phyloP scores from a whole-genome alignment of 2,797 vertebrate genomes.

The Phataginus tetradactyla region DNA sequence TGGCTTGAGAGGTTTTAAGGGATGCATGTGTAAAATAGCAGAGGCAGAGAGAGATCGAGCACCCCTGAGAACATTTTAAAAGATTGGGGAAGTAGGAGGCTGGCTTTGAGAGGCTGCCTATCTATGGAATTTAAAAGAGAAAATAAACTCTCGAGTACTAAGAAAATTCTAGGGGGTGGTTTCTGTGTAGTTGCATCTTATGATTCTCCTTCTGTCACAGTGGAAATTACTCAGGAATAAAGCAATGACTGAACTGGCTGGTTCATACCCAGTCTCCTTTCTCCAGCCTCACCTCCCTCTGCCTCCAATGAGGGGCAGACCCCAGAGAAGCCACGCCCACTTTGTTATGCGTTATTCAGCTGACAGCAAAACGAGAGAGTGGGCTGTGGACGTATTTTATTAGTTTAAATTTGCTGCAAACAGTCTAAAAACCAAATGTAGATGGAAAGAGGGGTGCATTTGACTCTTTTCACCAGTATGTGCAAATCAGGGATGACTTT shows the following conservation, averaged over 20 bases:
- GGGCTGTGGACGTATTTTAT: background rate
- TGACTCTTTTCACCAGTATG: background rate
- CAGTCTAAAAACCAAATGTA: background rate
- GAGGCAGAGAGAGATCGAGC: background rate
- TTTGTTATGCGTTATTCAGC: background rate
- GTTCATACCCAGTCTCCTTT: background rate
- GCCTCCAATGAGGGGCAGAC: background rate
- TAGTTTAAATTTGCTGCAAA: background rate
- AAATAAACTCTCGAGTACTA: background rate
- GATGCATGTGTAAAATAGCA: background rate
- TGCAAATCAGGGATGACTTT: background rate
- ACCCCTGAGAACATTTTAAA: background rate
- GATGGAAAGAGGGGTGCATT: background rate
- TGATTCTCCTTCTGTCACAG: background rate
- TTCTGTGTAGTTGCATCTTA: background rate
- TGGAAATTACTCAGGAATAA: background rate
- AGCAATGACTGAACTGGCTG: background rate
- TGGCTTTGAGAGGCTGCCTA: background rate
- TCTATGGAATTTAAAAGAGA: background rate
- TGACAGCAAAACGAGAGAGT: background rate
- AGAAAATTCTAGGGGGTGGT: background rate
- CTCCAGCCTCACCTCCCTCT: rapidly evolving
- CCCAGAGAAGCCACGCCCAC: background rate
- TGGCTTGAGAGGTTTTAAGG: background rate
- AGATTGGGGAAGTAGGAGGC: background rate